Percentiles rank a stretch among this genome's conserved stretches.
Evolutionary conservation across 2,113 vertebrate genomes (phyloP).

Genomic region (Ophthalmolycus amberensis): DNA sequence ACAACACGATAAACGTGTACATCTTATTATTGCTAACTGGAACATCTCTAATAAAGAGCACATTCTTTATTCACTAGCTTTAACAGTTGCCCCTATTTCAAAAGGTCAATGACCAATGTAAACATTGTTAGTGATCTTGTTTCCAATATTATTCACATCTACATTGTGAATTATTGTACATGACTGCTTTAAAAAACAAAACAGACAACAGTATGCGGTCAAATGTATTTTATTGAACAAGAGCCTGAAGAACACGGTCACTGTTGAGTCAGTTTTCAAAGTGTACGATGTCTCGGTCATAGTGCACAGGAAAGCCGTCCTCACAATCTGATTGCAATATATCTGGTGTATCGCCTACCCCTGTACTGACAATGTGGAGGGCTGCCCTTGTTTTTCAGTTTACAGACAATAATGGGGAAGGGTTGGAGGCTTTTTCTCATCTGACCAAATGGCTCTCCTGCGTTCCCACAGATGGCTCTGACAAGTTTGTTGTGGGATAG

Average conservation of each 20-base stretch:
- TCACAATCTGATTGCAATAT: slow-evolving; percentile 39
- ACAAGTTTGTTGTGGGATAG: background rate
- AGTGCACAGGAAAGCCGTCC: slow-evolving; percentile 45
- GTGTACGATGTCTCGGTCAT: background rate
- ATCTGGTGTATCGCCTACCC: background rate
- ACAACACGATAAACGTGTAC: background rate
- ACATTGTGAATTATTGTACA: background rate
- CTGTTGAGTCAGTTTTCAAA: slow-evolving; percentile 13
- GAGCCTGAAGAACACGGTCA: fast-evolving
- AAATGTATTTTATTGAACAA: slow-evolving; percentile 15
- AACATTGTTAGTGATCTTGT: background rate
- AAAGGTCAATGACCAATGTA: background rate
- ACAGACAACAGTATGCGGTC: background rate
- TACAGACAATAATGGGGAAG: slow-evolving; percentile 50
- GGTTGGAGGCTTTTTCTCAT: slow-evolving; percentile 35
- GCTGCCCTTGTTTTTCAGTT: background rate
- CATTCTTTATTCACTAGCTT: too few relatives aligned
- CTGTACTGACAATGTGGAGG: slow-evolving; percentile 36
- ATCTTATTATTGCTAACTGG: background rate
- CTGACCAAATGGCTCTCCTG: background rate
- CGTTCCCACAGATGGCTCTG: fast-evolving
- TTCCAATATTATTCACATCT: too few relatives aligned
- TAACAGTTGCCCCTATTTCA: background rate
- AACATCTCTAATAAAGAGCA: background rate
- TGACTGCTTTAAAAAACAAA: background rate